Conservation (phyloP, 2,888 invertebrate species). For the Noctuana brunneofusca region DNA sequence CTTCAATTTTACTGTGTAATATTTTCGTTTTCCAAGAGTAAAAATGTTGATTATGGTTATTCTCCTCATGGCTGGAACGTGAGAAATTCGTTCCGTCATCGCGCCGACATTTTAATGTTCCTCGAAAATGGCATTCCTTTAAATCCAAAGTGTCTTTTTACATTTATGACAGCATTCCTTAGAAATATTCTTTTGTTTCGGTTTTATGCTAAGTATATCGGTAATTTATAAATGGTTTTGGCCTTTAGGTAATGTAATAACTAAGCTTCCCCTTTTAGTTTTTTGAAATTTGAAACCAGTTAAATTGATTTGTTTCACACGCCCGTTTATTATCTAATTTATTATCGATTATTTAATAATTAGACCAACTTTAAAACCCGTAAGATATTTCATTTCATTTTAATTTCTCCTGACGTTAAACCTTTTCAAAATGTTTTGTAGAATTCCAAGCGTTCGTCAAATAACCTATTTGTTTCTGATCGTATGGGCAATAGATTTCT, state of each 20-base stretch:
- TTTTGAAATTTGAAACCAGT: too few species aligned
- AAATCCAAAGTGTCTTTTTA: conserved; percentile 10
- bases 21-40: neutral
- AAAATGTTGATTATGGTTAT: neutral
- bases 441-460: too few species aligned
- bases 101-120: conserved; percentile 10
- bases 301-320: too few species aligned
- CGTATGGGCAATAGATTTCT: neutral
- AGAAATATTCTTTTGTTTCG: neutral
- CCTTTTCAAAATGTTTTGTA: too few species aligned
- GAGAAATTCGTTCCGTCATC: conserved; percentile 16
- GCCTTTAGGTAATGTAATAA: neutral
- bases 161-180: conserved; percentile 17
- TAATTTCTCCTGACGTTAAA: too few species aligned
- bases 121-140: conserved; percentile 7
- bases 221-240: neutral
- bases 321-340: too few species aligned
- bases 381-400: too few species aligned
- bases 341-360: too few species aligned
- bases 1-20: too few species aligned
- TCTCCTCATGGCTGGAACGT: conserved; percentile 10
- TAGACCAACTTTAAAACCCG: too few species aligned
- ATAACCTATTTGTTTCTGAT: too few species aligned
- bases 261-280: neutral
- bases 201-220: neutral